Base-by-base conservation (phyloP, 2,888 invertebrate species). In the Melanargia galathea region DNA sequence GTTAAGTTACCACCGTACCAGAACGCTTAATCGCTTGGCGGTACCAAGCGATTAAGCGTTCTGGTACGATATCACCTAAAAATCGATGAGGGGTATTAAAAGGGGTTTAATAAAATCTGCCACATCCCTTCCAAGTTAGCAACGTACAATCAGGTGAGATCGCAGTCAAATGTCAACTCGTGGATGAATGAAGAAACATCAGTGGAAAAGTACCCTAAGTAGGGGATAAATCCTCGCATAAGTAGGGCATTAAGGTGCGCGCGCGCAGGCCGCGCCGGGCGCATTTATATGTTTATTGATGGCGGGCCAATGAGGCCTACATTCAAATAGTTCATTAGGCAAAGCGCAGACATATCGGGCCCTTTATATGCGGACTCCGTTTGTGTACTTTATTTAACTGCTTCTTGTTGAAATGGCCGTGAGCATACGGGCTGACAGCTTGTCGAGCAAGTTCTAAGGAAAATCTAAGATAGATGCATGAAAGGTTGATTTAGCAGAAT, bases 321-420 rank as follows among this genome's bases (percentile, higher is more conserved):
- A 90, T 90, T 90, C 87, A 89, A 90, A 90, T 90, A 81, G 89
- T 85, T 89, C 84, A 90, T 90, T 90, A 90, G 80, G 72, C 77
- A 75, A 72, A 70, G 73, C 73, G 75, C 75, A 78, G 81, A 82
- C 81, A 81, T 77, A 81, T 81, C 63, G 72, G 75, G 77, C 82
- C 80, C 79, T 90, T 86, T 86, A 80, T 88, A 89, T 88, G 88
- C 89, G 77, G 72, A 75, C 68, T 73, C 71, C 77, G 86, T 84
- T 78, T 72, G 73, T 70, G 76, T 80, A 73, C 76, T 85, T 84
- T 84, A 84, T 83, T 80, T 76, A 76, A 83, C 77, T 75, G 74
- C 74, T 76, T 73, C 78, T 81, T 82, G 86, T 85, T 82, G 80
- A 77, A 82, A 82, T 80, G 70, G 69, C 60, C 65, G 46, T 68